These are phyloP conservation scores for Rhogogaster chlorosoma DNA, from an alignment of 2,888 invertebrate genomes.

Conservation along the genomic window DNA sequence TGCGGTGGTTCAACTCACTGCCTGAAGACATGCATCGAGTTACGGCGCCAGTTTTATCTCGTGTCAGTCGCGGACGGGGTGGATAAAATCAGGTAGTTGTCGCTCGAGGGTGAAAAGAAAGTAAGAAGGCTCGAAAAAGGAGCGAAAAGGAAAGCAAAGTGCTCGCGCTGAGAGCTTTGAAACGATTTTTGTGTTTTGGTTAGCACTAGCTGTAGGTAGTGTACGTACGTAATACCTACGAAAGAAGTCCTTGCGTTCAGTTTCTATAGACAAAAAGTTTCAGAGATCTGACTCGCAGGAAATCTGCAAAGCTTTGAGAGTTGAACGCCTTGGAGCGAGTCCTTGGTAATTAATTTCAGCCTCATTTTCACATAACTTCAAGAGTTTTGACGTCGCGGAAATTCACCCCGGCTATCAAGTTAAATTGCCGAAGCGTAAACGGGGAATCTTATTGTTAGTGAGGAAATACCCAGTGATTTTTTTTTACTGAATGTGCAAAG, in stretches of 20 bases:
- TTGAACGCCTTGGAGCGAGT: background rate
- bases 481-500: background rate
- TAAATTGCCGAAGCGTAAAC: conserved; percentile 13
- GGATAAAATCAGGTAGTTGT: conserved; percentile 42
- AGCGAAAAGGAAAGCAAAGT: conserved; percentile 3
- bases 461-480: background rate
- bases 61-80: background rate
- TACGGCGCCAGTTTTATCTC: conserved; percentile 17
- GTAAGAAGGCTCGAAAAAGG: background rate
- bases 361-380: conserved; percentile 5
- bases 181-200: conserved; percentile 33
- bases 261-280: background rate
- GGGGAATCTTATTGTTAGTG: background rate
- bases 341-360: conserved; percentile 11
- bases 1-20: background rate
- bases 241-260: background rate
- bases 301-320: background rate
- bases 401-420: background rate
- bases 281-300: background rate
- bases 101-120: conserved; percentile 21
- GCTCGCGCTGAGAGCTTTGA: conserved; percentile 36
- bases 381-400: conserved; percentile 23
- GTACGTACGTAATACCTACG: background rate
- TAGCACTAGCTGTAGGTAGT: background rate
- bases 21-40: conserved; percentile 11